A percentile compares a stretch with the other conserved stretches of the same genome.
Conservation (phyloP, 2,888 invertebrate species). For the Ischnus inquisitorius region DNA sequence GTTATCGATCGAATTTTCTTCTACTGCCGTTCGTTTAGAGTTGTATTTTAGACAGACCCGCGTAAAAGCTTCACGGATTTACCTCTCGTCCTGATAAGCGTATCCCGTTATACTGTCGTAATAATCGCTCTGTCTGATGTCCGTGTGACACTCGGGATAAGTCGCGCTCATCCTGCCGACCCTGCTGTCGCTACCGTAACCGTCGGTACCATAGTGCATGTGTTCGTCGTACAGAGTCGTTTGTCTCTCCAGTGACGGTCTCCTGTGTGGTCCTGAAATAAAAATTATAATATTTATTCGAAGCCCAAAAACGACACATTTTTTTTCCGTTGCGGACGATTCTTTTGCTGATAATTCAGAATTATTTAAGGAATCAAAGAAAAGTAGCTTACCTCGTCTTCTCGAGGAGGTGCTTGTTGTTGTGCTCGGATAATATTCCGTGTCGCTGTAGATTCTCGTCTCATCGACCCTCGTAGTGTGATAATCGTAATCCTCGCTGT, state of each 20-base stretch:
- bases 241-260: constrained; percentile 93
- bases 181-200: constrained; percentile 80
- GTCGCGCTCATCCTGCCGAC: constrained; percentile 81
- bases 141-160: constrained; percentile 82
- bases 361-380: not conserved
- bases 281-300: not conserved
- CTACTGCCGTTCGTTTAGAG: not conserved
- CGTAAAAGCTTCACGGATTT: constrained; percentile 16
- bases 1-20: not conserved
- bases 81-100: constrained; percentile 88
- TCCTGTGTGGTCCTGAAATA: constrained; percentile 85
- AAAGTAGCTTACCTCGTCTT: constrained; percentile 75
- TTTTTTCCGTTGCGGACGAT: not conserved
- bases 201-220: constrained; percentile 86
- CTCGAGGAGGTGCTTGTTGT: constrained; percentile 79
- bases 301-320: not conserved
- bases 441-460: constrained; percentile 85
- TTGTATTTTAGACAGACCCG: not conserved
- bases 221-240: constrained; percentile 92
- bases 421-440: constrained; percentile 85
- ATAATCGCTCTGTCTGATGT: constrained; percentile 89
- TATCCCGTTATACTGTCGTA: constrained; percentile 88
- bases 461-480: constrained; percentile 85
- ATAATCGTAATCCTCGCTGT: constrained; percentile 86
- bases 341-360: not conserved